These are phyloP conservation scores for Pristionchus pacificus DNA, from an alignment of 1,140 invertebrate genomes.

Conservation along the genomic window DNA sequence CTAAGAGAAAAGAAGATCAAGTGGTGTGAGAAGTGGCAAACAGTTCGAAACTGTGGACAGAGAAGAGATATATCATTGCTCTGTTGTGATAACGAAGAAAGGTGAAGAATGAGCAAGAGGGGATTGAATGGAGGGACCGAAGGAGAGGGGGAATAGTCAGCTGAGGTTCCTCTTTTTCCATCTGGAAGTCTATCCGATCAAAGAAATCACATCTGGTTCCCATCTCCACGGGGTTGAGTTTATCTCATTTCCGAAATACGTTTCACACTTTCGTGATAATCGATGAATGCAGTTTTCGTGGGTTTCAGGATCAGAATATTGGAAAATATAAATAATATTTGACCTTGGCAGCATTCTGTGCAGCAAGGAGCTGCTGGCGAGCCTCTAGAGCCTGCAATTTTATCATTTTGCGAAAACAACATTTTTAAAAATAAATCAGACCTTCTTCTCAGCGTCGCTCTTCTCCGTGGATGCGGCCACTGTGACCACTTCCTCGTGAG, in stretches of 20 bases:
- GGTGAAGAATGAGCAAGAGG: not conserved
- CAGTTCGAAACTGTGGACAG: too few relatives aligned
- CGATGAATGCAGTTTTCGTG: too few relatives aligned
- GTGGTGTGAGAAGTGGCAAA: too few relatives aligned
- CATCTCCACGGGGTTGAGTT: too few relatives aligned
- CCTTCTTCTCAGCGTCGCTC: slow-evolving; percentile 22
- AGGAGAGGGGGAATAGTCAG: not conserved
- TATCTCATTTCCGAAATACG: too few relatives aligned
- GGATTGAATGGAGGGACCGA: not conserved
- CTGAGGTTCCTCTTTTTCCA: not conserved
- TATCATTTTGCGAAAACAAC: not conserved
- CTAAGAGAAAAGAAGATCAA: too few relatives aligned
- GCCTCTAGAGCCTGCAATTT: slow-evolving; percentile 20
- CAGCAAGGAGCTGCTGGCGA: slow-evolving; percentile 25
- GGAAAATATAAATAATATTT: slow-evolving; percentile 11
- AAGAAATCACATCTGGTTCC: too few relatives aligned
- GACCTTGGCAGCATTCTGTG: slow-evolving; percentile 30
- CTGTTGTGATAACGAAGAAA: too few relatives aligned
- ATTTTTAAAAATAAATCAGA: not conserved
- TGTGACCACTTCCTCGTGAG: slow-evolving; percentile 22
- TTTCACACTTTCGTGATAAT: too few relatives aligned
- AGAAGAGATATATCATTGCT: too few relatives aligned
- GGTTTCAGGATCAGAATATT: too few relatives aligned
- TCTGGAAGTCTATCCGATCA: not conserved
- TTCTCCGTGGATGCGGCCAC: slow-evolving; percentile 3